Evolutionary conservation across 2,113 vertebrate genomes (phyloP).

Genomic region (Hippoglossus stenolepis): DNA sequence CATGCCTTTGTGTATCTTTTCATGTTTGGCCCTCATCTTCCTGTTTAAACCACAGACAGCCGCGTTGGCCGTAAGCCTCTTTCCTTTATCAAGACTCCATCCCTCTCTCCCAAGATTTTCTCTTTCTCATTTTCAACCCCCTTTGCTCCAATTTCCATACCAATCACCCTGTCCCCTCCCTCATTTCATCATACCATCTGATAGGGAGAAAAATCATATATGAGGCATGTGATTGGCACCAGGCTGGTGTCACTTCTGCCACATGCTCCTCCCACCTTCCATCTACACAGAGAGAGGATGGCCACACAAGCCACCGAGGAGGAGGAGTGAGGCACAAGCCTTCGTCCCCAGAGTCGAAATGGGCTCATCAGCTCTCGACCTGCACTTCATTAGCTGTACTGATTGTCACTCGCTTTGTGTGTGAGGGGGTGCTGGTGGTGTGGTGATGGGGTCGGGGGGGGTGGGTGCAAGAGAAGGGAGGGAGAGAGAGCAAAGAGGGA

Average conservation of each 20-base stretch:
- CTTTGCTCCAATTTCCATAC: slow-evolving; percentile 27
- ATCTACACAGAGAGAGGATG: slow-evolving; percentile 62
- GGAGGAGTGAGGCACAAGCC: slow-evolving; percentile 34
- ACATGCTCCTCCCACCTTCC: slow-evolving; percentile 69
- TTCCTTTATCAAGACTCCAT: slow-evolving; percentile 14
- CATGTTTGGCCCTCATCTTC: slow-evolving; percentile 13
- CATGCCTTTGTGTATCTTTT: slow-evolving; percentile 21
- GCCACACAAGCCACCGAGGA: slow-evolving; percentile 48
- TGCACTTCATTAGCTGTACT: slow-evolving; percentile 75
- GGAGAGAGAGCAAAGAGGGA: slow-evolving; percentile 8
- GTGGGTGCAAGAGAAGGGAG: slow-evolving; percentile 12
- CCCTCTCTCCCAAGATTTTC: slow-evolving; percentile 15
- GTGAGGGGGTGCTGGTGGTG: slow-evolving; percentile 40
- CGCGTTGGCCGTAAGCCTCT: slow-evolving; percentile 2
- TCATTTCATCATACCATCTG: slow-evolving; percentile 13
- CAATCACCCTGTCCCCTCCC: slow-evolving; percentile 14
- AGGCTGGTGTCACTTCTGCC: slow-evolving; percentile 71
- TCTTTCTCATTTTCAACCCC: slow-evolving; percentile 19
- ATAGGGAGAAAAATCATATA: slow-evolving; percentile 29
- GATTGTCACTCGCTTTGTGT: slow-evolving; percentile 58
- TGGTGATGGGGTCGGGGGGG: slow-evolving; percentile 17
- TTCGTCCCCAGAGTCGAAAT: slow-evolving; percentile 55
- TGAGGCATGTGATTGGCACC: slow-evolving; percentile 66
- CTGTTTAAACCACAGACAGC: slow-evolving; percentile 17
- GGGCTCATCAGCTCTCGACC: slow-evolving; percentile 72